Percentiles rank a stretch among this genome's conserved stretches.
Evolutionary conservation across 2,888 invertebrate species (phyloP).

Genomic region (Pharmacophagus antenor): DNA sequence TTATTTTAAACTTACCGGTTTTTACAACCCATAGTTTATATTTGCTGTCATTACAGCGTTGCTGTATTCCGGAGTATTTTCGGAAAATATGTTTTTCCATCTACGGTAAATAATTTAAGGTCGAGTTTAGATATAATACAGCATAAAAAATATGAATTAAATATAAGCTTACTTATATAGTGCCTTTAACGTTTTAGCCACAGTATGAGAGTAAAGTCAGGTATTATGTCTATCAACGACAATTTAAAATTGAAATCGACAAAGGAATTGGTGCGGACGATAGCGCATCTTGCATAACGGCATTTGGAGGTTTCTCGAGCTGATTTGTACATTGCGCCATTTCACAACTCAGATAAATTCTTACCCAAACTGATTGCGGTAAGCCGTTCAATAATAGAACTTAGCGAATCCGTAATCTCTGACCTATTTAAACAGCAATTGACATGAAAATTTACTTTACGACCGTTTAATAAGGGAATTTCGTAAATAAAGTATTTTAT

Average conservation of each 20-base stretch:
- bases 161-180: not conserved
- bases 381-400: conserved; percentile 48
- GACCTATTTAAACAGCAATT: conserved; percentile 17
- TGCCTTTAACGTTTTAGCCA: not conserved
- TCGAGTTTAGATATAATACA: no score
- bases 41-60: no score
- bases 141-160: not conserved
- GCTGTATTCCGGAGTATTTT: no score
- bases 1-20: no score
- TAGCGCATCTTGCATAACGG: conserved; percentile 50
- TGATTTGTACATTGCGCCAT: conserved; percentile 50
- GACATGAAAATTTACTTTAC: conserved; percentile 3
- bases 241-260: conserved; percentile 8
- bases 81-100: no score
- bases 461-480: not conserved
- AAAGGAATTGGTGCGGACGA: conserved; percentile 12
- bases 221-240: not conserved
- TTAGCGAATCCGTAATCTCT: conserved; percentile 15
- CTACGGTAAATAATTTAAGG: no score
- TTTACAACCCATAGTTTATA: no score
- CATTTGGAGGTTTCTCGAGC: conserved; percentile 15
- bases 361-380: conserved; percentile 63
- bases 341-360: conserved; percentile 58
- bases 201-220: not conserved
- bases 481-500: not conserved